Evolutionary conservation across 37 sponge, comb jelly and placozoan species (phyloP), one percentile per base, ranked within the genome.

Genomic region (Amphimedon queenslandica): DNA sequence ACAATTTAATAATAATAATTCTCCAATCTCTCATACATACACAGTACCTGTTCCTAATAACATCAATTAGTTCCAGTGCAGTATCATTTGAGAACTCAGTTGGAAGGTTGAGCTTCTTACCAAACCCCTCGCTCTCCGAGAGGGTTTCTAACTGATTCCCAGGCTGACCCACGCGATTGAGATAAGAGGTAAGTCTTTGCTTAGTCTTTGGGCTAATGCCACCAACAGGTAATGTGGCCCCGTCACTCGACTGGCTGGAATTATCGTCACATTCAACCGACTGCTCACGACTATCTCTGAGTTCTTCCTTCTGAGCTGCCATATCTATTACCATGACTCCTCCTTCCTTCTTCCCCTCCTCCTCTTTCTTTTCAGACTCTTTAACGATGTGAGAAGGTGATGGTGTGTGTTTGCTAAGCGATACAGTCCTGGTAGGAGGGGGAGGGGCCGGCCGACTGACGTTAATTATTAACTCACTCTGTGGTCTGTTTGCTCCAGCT

Each of bases 41-140:
- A n/a, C n/a, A n/a, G n/a, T 16, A 79, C 80, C 71, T 71, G 2
- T 35, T 74, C 51, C 86, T 56, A 0, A 85, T 75, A 5, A n/a
- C 24, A 37, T 85, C 80, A n/a, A 85, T 64, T 61, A 85, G 36
- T 32, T 85, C 79, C 3, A 58, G 33, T 8, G 55, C 86, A 4
- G 61, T 74, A 13, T n/a, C 25, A 24, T 10, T 35, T 2, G 74
- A 2, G 64, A 85, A 85, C 29, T 60, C 18, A 1, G 77, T 71
- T 21, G 77, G 77, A 20, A 83, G 83, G 33, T 28, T 2, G 61
- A 60, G 23, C 61, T n/a, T 60, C 51, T 47, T n/a, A n/a, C 51
- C 13, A 47, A 47, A 13, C 51, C 13, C 51, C 51, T 47, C 13
- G 5, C 5, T 5, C 61, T 60, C 61, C 61, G 5, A 13, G 21